These are phyloP conservation scores for Embidobia sp. DNA, from an alignment of 2,888 invertebrate species.

Conservation along the genomic window DNA sequence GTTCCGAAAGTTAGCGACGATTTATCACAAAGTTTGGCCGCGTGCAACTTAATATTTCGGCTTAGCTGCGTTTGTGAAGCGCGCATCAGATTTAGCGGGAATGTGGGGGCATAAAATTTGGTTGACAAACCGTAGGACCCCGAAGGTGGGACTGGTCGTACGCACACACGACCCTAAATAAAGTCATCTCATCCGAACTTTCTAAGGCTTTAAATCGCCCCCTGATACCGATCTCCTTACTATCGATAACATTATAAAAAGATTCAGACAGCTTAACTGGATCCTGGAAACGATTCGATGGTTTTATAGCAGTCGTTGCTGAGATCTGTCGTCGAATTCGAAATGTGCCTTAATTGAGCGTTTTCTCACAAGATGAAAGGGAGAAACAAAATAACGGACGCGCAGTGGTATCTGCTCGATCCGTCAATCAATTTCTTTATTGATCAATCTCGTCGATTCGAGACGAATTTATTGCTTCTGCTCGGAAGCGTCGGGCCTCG, in stretches of 20 bases:
- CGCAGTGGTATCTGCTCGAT: conserved; percentile 65
- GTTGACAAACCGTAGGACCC: conserved; percentile 58
- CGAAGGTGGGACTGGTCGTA: conserved; percentile 42
- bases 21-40: conserved; percentile 67
- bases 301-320: conserved; percentile 75
- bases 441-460: conserved; percentile 64
- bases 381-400: conserved; percentile 54
- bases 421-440: conserved; percentile 72
- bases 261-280: conserved; percentile 71
- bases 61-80: conserved; percentile 64
- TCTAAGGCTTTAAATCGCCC: conserved; percentile 75
- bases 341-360: conserved; percentile 75
- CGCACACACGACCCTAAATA: conserved; percentile 70
- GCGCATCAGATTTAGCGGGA: conserved; percentile 71
- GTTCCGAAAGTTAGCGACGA: conserved; percentile 49
- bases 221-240: conserved; percentile 79
- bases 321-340: conserved; percentile 77
- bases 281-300: conserved; percentile 75
- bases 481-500: conserved; percentile 18
- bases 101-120: conserved; percentile 74
- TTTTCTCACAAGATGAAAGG: conserved; percentile 75
- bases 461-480: conserved; percentile 66
- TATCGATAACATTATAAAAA: conserved; percentile 76
- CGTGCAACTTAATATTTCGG: conserved; percentile 72
- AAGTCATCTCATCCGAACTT: conserved; percentile 76